Evolutionary conservation across 2,888 invertebrate species (phyloP), one percentile per base, ranked within the genome.

Genomic region (Iselma pallidipennis): DNA sequence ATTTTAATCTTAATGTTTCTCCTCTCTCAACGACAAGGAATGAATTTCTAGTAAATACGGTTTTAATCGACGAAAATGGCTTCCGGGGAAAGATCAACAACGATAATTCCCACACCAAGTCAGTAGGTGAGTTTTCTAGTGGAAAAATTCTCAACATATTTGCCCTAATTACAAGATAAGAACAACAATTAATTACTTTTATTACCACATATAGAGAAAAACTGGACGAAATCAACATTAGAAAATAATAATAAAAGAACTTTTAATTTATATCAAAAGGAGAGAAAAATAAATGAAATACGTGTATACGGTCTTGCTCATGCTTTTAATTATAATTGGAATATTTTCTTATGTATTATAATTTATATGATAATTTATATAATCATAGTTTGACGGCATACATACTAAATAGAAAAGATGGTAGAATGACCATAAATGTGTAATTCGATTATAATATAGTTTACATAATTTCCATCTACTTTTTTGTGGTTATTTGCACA

Each of bases 1-100:
- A n/a, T 57, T 57, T 61, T 61, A 61, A 61, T 61, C 61, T 61
- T 57, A 57, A 53, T 57, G 54, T 37, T 37, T 37, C 37, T 16
- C 16, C 37, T 16, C 37, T 0, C 21, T 31, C 29, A 7, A 45
- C 61, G 57, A 57, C 61, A 57, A 54, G 57, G 54, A 56, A 61
- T 53, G 52, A 61, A 56, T 61, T 61, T 61, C 28, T 52, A 57
- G 28, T 57, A 57, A 61, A 57, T 54, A 57, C 33, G 14, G 48
- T 37, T 56, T 60, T 60, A 61, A 61, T 61, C 51, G 33, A 51
- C 26, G 14, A 56, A 57, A 61, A 49, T 45, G 50, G 26, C 48
- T 55, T 49, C 54, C 59, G 26, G 37, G 12, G n/a, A 49, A 49
- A 50, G 59, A 59, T 59, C 37, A 37, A 37, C 7, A 16, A 37